Conservation (phyloP, 2,113 vertebrate species). For the Zosterops japonicus region DNA sequence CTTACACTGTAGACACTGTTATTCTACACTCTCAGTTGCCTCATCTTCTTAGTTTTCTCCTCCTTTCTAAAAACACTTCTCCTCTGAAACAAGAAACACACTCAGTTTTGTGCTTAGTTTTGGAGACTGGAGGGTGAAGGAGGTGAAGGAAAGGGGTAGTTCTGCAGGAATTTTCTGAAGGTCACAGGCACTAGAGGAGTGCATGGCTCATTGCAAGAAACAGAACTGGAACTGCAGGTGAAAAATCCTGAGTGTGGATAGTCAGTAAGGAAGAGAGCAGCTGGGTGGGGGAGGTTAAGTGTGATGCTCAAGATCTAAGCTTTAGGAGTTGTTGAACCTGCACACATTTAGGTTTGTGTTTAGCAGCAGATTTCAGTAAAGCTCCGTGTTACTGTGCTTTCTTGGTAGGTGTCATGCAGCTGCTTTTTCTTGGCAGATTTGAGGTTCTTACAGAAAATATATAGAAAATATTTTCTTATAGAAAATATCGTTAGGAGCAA, state of each 20-base stretch:
- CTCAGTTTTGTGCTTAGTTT: not conserved
- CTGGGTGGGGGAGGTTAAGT: not conserved
- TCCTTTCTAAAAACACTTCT: conserved; percentile 20
- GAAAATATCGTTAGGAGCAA: not conserved
- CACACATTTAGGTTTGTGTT: not conserved
- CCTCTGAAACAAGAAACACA: not conserved
- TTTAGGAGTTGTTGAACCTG: not conserved
- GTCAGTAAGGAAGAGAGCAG: not conserved
- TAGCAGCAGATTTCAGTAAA: not conserved
- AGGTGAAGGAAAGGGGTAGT: not conserved
- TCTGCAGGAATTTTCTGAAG: not conserved
- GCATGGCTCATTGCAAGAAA: not conserved
- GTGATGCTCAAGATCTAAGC: not conserved
- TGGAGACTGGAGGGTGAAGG: not conserved
- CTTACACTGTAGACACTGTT: conserved; percentile 17
- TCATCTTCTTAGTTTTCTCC: not conserved
- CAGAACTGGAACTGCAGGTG: not conserved
- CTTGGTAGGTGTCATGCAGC: not conserved
- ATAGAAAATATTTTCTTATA: not conserved
- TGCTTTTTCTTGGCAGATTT: not conserved
- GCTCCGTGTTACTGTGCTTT: not conserved
- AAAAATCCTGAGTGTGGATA: not conserved
- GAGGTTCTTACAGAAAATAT: not conserved
- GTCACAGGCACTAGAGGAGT: not conserved
- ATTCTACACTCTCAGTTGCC: not conserved